A percentile compares a stretch with the other conserved stretches of the same genome.
Evolutionary conservation across 2,888 invertebrate species (phyloP).

Genomic region (Eumacrocentrus americanus): DNA sequence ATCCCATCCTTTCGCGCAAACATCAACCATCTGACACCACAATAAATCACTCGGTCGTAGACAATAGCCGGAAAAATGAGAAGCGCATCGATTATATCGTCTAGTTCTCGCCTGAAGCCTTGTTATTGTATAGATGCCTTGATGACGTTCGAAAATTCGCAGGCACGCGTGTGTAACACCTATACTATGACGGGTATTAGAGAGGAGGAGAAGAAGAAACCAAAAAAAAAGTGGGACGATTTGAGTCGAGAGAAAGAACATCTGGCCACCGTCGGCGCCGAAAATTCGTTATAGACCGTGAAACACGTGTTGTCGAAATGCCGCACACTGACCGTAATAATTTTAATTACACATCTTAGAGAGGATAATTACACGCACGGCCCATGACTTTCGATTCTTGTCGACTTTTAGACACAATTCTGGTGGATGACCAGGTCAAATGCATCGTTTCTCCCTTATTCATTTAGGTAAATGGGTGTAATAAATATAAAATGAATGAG

Average conservation of each 20-base stretch:
- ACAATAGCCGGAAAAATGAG: conserved; percentile 53
- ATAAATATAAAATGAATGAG: too few species aligned
- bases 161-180: conserved; percentile 28
- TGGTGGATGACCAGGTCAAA: neutral
- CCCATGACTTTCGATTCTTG: neutral
- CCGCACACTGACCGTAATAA: conserved; percentile 2
- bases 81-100: conserved; percentile 52
- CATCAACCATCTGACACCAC: conserved; percentile 39
- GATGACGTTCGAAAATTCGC: conserved; percentile 26
- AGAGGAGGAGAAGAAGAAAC: conserved; percentile 24
- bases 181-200: neutral
- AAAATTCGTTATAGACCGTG: conserved; percentile 8
- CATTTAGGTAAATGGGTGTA: too few species aligned
- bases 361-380: neutral
- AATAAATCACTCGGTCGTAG: conserved; percentile 51
- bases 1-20: conserved; percentile 25
- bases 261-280: conserved; percentile 12
- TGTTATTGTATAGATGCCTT: conserved; percentile 10
- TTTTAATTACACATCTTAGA: conserved; percentile 18
- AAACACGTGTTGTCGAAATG: conserved; percentile 14
- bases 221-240: conserved; percentile 16
- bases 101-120: neutral
- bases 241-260: conserved; percentile 26
- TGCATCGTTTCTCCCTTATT: too few species aligned
- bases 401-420: neutral